phyloP scores from a whole-genome alignment of 2,113 vertebrate species.

The Azemiops feae region DNA sequence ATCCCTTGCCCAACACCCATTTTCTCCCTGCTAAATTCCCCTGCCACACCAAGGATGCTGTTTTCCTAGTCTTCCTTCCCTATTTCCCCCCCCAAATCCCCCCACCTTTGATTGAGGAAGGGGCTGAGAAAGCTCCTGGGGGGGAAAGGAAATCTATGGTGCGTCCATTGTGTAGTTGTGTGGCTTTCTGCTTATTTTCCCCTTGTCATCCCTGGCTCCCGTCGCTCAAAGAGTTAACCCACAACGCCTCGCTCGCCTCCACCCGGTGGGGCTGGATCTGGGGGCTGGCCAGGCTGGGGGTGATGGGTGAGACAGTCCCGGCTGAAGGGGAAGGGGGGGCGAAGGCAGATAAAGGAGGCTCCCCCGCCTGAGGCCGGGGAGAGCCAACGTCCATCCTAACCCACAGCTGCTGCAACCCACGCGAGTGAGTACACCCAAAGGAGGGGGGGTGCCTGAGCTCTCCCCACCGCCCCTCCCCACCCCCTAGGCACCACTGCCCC shows the following conservation, averaged over 20 bases:
- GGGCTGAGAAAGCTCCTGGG: neutral
- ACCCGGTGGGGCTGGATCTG: neutral
- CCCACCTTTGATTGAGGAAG: neutral
- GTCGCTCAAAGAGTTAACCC: neutral
- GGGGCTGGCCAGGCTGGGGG: neutral
- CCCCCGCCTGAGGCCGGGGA: neutral
- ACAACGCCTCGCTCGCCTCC: neutral
- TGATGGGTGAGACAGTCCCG: neutral
- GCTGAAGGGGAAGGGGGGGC: neutral
- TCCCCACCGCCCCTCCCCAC: neutral
- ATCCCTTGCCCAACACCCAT: rapidly evolving
- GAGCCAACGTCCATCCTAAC: neutral
- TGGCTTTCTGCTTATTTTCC: slow-evolving; percentile 17
- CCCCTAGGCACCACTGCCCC: neutral
- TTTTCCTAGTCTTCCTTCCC: neutral
- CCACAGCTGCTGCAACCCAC: neutral
- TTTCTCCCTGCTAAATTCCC: neutral
- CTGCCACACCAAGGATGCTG: neutral
- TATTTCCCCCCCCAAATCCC: neutral
- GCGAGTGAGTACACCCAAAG: neutral
- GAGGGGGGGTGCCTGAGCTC: neutral
- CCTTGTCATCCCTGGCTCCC: slow-evolving; percentile 22
- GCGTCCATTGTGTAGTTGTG: neutral
- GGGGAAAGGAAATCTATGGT: rapidly evolving
- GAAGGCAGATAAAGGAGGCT: too few relatives aligned